Evolutionary conservation across 1,140 invertebrate species (phyloP), one percentile per base, ranked within the genome.

Genomic region (Nylanderia fulva): DNA sequence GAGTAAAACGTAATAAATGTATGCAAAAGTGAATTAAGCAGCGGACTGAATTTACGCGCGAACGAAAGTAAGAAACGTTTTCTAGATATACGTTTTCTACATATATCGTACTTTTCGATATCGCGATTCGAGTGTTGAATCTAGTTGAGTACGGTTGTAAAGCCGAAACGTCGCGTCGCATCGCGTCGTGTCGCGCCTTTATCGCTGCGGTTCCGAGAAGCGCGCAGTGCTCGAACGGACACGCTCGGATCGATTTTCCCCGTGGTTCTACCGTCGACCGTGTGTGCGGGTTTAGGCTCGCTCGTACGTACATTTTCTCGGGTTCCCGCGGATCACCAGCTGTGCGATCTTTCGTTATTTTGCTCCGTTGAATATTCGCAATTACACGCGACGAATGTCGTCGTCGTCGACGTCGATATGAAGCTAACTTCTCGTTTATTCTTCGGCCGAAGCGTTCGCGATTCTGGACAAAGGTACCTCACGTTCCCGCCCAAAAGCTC

Each of bases 181-280:
- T n/a, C n/a, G 54, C 69, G 69, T 75, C 61, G n/a, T n/a, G n/a
- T n/a, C n/a, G n/a, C 39, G 54, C 42, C 84, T 86, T 89, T 86
- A 85, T 86, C 79, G 52, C 27, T 27, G 79, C 13, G 60, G 71
- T 48, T 72, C 76, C 71, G 79, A 85, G 88, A 87, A 66, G 48
- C 88, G 88, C 88, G 88, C 88, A 89, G 88, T 76, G 87, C 87
- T 89, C 85, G 68, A 89, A 87, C 85, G 88, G 85, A 85, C 85
- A 85, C 88, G 88, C 85, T 89, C 88, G 88, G 83, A 90, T 90
- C 88, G 88, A 90, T 90, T 90, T 90, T 90, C 82, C 76, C 60
- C 18, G 77, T 85, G 80, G 71, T 89, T 85, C 75, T 69, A 71
- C 71, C 76, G 74, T 75, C 58, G 88, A 56, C 77, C 69, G 82